Evolutionary conservation across 2,113 vertebrate genomes (phyloP).

Genomic region (Anguilla rostrata): DNA sequence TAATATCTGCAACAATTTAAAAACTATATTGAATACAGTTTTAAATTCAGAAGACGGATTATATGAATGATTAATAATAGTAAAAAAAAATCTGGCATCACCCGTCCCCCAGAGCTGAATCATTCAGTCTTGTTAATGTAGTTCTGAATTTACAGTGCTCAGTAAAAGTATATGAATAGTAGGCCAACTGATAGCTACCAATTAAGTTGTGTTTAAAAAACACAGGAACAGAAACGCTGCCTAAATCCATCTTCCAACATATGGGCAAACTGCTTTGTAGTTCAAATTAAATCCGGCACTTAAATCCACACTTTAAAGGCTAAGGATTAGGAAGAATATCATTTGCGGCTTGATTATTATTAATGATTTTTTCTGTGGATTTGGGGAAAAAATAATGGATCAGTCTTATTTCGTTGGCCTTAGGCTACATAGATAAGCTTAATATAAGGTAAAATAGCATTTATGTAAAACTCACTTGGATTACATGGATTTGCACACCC

Average conservation of each 20-base stretch:
- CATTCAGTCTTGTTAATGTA: background rate
- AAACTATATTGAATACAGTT: too few species aligned
- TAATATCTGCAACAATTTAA: too few species aligned
- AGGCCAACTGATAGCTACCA: too few species aligned
- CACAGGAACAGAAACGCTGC: background rate
- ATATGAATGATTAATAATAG: too few species aligned
- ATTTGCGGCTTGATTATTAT: background rate
- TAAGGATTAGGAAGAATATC: background rate
- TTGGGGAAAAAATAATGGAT: background rate
- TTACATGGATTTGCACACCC: background rate
- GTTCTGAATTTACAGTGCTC: background rate
- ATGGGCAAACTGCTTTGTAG: background rate
- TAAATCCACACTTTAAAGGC: background rate
- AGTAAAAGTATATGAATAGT: too few species aligned
- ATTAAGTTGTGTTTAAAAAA: too few species aligned
- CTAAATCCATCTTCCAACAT: background rate
- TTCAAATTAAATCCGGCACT: background rate
- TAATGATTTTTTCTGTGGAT: background rate
- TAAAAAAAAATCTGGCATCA: too few species aligned
- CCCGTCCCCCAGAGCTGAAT: too few species aligned
- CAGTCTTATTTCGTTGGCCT: conserved; percentile 1
- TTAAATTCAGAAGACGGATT: too few species aligned
- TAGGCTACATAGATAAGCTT: background rate
- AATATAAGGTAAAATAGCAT: background rate
- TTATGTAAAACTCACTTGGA: background rate